phyloP scores from a whole-genome alignment of 2,113 vertebrate genomes.

The Xiphorhynchus elegans region DNA sequence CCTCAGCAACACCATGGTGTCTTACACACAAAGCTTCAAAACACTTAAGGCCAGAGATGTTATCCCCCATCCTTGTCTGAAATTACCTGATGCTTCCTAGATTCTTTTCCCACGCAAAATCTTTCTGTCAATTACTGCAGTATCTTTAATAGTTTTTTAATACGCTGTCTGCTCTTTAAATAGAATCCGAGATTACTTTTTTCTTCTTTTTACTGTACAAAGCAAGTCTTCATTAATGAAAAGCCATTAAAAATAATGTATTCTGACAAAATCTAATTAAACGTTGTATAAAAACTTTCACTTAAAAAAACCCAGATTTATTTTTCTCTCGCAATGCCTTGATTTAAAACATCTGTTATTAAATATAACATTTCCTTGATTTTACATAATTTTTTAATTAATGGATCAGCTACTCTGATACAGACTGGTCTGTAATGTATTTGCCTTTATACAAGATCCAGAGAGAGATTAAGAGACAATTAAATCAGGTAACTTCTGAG shows the following conservation, averaged over 20 bases:
- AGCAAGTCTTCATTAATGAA: slow-evolving; percentile 76
- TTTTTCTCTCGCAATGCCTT: slow-evolving; percentile 25
- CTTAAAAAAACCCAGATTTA: slow-evolving; percentile 12
- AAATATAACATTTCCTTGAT: slow-evolving; percentile 15
- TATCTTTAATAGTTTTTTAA: slow-evolving; percentile 49
- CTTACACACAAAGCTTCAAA: fast-evolving
- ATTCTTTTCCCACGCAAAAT: slow-evolving; percentile 17
- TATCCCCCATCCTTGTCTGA: neutral
- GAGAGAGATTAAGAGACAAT: neutral
- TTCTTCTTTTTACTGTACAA: slow-evolving; percentile 64
- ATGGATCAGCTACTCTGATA: neutral
- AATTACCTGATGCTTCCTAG: neutral
- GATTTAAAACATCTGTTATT: slow-evolving; percentile 48
- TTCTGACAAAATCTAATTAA: slow-evolving; percentile 78
- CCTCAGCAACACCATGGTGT: fast-evolving
- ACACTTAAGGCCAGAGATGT: neutral
- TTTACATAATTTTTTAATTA: slow-evolving; percentile 11
- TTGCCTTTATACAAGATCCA: neutral
- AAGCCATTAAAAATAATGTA: slow-evolving; percentile 76
- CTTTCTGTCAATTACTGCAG: neutral
- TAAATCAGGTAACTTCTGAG: neutral
- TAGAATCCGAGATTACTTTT: slow-evolving; percentile 53
- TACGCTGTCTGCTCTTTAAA: slow-evolving; percentile 56
- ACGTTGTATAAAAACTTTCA: slow-evolving; percentile 63
- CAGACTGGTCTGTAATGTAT: neutral